A percentile compares a stretch with the other conserved stretches of the same genome.
Conservation (phyloP, 2,113 vertebrate species). For the Trichechus manatus region DNA sequence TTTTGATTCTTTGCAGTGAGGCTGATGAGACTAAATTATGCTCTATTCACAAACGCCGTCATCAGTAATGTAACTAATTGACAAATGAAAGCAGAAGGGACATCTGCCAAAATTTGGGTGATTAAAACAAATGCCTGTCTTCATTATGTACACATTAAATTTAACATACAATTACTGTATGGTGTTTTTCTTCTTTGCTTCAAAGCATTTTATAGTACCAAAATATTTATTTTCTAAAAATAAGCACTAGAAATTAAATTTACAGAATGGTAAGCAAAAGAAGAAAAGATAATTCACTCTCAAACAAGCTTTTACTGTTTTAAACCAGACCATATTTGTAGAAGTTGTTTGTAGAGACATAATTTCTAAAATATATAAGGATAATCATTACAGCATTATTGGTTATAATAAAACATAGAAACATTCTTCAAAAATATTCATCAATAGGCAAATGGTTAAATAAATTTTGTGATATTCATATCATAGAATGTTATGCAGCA, state of each 20-base stretch:
- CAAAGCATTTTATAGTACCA: constrained; percentile 48
- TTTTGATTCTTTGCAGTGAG: constrained; percentile 73
- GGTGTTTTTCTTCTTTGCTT: constrained; percentile 65
- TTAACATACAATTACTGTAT: constrained; percentile 75
- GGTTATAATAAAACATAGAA: constrained; percentile 61
- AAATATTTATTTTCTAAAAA: constrained; percentile 53
- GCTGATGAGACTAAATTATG: constrained; percentile 75
- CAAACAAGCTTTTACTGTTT: constrained; percentile 57
- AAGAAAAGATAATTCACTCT: constrained; percentile 57
- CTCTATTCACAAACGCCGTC: constrained; percentile 69
- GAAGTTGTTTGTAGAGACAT: constrained; percentile 14
- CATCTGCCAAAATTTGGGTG: constrained; percentile 78
- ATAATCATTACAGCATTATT: constrained; percentile 37
- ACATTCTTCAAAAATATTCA: not conserved
- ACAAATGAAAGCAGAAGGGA: constrained; percentile 77
- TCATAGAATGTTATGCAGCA: not conserved
- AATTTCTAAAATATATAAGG: constrained; percentile 50
- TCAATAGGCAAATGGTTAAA: constrained; percentile 2
- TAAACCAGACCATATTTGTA: constrained; percentile 36
- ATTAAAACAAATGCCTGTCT: constrained; percentile 80
- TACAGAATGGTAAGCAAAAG: not conserved
- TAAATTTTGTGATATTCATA: not conserved
- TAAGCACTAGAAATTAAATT: constrained; percentile 39
- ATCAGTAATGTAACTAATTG: constrained; percentile 79
- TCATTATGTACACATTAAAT: constrained; percentile 76